Base-by-base conservation (phyloP, 2,113 vertebrate species). In the Oophaga pumilio region DNA sequence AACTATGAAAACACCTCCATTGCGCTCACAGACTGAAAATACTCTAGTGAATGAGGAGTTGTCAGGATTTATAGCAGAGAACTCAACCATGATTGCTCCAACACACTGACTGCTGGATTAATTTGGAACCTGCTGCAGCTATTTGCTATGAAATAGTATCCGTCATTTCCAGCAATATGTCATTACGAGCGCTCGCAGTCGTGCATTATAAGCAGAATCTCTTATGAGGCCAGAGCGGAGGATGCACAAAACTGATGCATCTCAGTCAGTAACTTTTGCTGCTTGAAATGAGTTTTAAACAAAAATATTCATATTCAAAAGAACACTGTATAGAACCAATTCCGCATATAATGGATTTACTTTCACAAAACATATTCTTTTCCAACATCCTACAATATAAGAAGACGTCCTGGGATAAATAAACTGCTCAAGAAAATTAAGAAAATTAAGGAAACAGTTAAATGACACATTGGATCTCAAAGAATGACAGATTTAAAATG, bases 51-150 rank as follows among this genome's bases (percentile, higher is more conserved):
- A 49, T 81, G 66, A 60, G 66, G n/a, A 87, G 66, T 77, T 82
- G 77, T 71, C 68, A 73, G 56, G 28, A 71, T 82, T 73, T 82
- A 74, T 74, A 64, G 76, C 52, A 20, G 28, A 10, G 28, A 73
- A 78, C 60, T 82, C 26, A 87, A 56, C 86, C 57, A 82, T 82
- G 86, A 87, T 82, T 81, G 86, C 68, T 81, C 64, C 60, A 24
- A 87, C 52, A 62, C 78, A 56, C 64, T 20, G 24, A 73, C 26
- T 59, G 66, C 26, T 74, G 86, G 78, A 87, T 85, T 85, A 85
- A 76, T 57, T 62, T 20, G 57, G 22, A 73, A 73, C 22, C 66
- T 82, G 12, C 62, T 82, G 33, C 62, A 73, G 26, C 84, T 14
- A 85, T 85, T 60, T 76, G 18, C 62, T 22, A 43, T 6, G 26